Percentiles rank a stretch among this genome's conserved stretches.
Evolutionary conservation across 2,888 invertebrate species (phyloP).

Genomic region (Masnerella sp.): DNA sequence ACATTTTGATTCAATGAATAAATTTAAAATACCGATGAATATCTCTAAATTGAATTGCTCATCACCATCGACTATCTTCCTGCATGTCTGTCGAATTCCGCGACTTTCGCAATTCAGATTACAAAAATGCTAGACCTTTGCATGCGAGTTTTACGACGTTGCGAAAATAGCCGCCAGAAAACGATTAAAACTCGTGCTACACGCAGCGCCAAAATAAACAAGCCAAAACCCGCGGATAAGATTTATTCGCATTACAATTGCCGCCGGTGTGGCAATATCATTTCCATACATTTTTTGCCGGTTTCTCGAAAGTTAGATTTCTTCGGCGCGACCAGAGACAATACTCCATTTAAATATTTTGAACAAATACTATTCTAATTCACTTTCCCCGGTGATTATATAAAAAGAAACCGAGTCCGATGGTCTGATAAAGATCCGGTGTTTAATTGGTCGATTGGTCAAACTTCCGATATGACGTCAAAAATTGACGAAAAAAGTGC

Average conservation of each 20-base stretch:
- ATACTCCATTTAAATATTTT: conserved; percentile 42
- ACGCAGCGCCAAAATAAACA: not conserved
- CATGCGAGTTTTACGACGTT: no score
- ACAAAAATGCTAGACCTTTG: no score
- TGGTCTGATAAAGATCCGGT: no score
- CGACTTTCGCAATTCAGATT: no score
- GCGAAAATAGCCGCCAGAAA: no score
- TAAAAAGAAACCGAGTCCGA: conserved; percentile 17
- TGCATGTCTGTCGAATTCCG: no score
- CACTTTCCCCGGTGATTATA: conserved; percentile 33
- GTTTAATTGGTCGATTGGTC: not conserved
- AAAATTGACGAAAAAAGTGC: not conserved
- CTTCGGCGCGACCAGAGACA: conserved; percentile 28
- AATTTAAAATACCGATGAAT: no score
- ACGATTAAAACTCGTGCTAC: not conserved
- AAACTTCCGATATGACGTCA: not conserved
- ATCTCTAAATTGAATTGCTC: no score
- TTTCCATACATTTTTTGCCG: conserved; percentile 45
- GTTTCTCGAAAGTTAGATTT: conserved; percentile 47
- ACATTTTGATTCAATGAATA: no score
- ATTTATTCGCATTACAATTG: conserved; percentile 34
- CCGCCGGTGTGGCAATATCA: conserved; percentile 36
- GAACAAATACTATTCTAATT: conserved; percentile 37
- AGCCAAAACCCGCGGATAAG: conserved; percentile 7
- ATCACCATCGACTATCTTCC: no score